Percentiles rank a stretch among this genome's conserved stretches.
phyloP scores from a whole-genome alignment of 1,140 invertebrate genomes.

The Meloidogyne hapla region DNA sequence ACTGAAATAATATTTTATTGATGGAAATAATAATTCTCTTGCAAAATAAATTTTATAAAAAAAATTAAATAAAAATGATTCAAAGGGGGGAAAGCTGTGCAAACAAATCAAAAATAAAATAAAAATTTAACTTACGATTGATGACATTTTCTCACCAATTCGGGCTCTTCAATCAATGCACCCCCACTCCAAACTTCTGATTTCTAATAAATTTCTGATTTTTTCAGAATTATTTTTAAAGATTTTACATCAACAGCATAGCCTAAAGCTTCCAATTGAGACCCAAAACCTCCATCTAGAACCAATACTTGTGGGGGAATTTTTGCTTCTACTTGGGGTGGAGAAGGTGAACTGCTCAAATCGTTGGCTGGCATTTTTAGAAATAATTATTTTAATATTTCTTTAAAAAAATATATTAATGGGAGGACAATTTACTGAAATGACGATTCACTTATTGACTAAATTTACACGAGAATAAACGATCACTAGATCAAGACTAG shows the following conservation, averaged over 20 bases:
- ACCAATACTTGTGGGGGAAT: constrained; percentile 9
- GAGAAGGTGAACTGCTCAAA: neutral
- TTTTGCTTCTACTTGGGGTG: neutral
- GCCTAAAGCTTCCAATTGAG: constrained; percentile 23
- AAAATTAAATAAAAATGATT: neutral
- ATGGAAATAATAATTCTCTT: no score
- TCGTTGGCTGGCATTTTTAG: neutral
- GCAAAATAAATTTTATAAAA: neutral
- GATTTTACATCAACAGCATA: constrained; percentile 21
- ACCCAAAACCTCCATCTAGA: constrained; percentile 28
- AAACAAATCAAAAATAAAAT: neutral
- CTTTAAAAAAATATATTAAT: no score
- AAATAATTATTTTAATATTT: neutral
- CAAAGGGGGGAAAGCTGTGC: neutral
- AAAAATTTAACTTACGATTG: constrained; percentile 26
- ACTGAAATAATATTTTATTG: no score
- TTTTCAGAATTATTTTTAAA: neutral
- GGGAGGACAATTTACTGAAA: no score
- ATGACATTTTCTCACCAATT: constrained; percentile 34
- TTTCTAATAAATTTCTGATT: neutral
- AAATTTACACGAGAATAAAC: no score
- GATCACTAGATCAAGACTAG: no score
- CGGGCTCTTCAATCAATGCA: constrained; percentile 30
- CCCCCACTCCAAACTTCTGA: neutral
- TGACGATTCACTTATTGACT: no score